These are phyloP conservation scores for Iselma pallidipennis DNA, from an alignment of 2,888 invertebrate genomes.

Conservation along the genomic window DNA sequence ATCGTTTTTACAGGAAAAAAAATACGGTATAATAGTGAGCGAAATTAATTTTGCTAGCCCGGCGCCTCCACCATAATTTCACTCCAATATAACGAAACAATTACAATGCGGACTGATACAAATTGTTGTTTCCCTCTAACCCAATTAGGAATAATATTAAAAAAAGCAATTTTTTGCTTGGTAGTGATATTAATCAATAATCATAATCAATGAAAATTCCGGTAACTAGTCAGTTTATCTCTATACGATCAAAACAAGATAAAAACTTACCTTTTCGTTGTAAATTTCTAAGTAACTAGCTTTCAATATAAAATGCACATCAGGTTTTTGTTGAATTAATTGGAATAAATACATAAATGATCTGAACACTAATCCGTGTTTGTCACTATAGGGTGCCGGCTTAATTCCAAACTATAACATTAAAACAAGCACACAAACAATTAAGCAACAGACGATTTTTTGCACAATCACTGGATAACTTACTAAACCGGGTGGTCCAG, in stretches of 20 bases:
- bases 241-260: too few relatives aligned
- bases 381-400: constrained; percentile 61
- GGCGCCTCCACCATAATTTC: not conserved
- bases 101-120: too few relatives aligned
- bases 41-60: too few relatives aligned
- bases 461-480: constrained; percentile 45
- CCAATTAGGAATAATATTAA: too few relatives aligned
- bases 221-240: too few relatives aligned
- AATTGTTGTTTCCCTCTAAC: too few relatives aligned
- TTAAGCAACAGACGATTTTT: constrained; percentile 5
- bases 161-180: too few relatives aligned
- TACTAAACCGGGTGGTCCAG: constrained; percentile 87
- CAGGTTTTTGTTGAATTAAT: constrained; percentile 75
- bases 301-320: constrained; percentile 81
- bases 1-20: too few relatives aligned
- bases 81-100: not conserved
- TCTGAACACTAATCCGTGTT: constrained; percentile 87
- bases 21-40: too few relatives aligned
- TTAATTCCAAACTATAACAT: constrained; percentile 50
- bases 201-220: too few relatives aligned
- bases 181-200: too few relatives aligned
- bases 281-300: constrained; percentile 96
- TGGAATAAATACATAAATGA: constrained; percentile 90
- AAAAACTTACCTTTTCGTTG: constrained; percentile 83
- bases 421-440: constrained; percentile 4